Base-by-base conservation (phyloP, 2,113 vertebrate genomes). In the Leucopsar rothschildi region DNA sequence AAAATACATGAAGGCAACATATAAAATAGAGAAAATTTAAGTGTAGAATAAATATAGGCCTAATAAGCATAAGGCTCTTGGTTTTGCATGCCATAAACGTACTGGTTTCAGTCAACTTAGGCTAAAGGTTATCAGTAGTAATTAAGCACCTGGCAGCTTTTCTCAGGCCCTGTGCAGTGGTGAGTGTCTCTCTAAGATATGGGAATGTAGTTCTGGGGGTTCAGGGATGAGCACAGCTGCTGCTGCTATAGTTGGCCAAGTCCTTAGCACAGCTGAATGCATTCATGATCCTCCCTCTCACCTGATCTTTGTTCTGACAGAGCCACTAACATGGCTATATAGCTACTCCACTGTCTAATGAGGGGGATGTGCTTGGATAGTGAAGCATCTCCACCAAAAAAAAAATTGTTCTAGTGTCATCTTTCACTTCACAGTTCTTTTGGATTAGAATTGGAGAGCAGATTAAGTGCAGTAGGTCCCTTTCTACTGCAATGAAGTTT, bases 341-440 rank as follows among this genome's bases (percentile, higher is more conserved):
- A 44, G 37, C 37, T 57, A 35, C 56, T 80, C 52, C 35, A 6
- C 28, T 75, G 1, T 19, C 47, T 56, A 21, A 22, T 47, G 63
- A 57, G 40, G 22, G 17, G 69, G 64, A 23, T 6, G 6, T 56
- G 53, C 31, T 37, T 68, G 31, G n/a, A 12, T 24, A 68, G 47
- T 1, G 1, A 85, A n/a, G 31, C 2, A 8, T 73, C 63, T 55
- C 18, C 10, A 35, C 24, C 1, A 28, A n/a, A n/a, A 12, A 27
- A 12, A 39, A n/a, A 28, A 1, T 55, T 4, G 10, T 33, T 49
- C 15, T 37, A 18, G 27, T 33, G 45, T 15, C 10, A 31, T 55
- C 39, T 44, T 71, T 72, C 19, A 50, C 40, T 25, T 15, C 2
- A 5, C 22, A 52, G 13, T 55, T 87, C 31, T 66, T 88, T 39